Conservation (phyloP, 2,797 vertebrate species). For the Acanthis flammea region DNA sequence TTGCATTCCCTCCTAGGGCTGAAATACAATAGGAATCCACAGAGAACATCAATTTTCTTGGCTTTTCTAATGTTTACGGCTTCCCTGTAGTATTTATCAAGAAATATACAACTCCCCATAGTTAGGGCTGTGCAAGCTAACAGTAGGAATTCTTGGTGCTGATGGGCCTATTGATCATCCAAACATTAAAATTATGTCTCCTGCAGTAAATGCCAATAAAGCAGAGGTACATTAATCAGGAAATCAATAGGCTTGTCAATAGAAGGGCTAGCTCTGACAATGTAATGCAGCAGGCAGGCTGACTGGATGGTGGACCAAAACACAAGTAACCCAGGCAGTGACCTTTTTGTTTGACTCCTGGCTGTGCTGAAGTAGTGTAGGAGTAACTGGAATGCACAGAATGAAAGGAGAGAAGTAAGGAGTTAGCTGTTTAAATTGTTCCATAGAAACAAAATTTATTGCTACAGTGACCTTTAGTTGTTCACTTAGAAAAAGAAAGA, state of each 20-base stretch:
- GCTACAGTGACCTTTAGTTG: slow-evolving; percentile 7
- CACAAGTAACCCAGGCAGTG: slow-evolving; percentile 38
- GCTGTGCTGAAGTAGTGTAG: slow-evolving; percentile 15
- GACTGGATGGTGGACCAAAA: slow-evolving; percentile 58
- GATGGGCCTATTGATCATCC: slow-evolving; percentile 89
- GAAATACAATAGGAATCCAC: slow-evolving; percentile 53
- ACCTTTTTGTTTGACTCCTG: slow-evolving; percentile 57
- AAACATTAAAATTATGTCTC: slow-evolving; percentile 91
- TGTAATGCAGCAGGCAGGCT: slow-evolving; percentile 57
- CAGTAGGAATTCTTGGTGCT: slow-evolving; percentile 82
- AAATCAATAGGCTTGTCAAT: slow-evolving; percentile 86
- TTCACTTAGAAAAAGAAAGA: neutral
- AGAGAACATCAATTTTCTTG: slow-evolving; percentile 60
- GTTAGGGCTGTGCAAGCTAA: slow-evolving; percentile 67
- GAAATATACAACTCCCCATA: slow-evolving; percentile 56
- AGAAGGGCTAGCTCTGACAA: slow-evolving; percentile 76
- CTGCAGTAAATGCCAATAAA: slow-evolving; percentile 82
- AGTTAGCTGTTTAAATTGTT: neutral
- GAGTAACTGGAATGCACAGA: neutral
- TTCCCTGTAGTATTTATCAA: slow-evolving; percentile 58
- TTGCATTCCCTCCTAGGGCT: slow-evolving; percentile 22
- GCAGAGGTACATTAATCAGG: slow-evolving; percentile 89
- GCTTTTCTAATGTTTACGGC: slow-evolving; percentile 68
- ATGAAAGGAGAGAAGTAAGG: neutral
- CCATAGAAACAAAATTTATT: neutral